Percentiles rank a stretch among this genome's conserved stretches.
These are phyloP conservation scores for Neopelma chrysocephalum DNA, from an alignment of 2,797 vertebrate genomes.

Conservation along the genomic window DNA sequence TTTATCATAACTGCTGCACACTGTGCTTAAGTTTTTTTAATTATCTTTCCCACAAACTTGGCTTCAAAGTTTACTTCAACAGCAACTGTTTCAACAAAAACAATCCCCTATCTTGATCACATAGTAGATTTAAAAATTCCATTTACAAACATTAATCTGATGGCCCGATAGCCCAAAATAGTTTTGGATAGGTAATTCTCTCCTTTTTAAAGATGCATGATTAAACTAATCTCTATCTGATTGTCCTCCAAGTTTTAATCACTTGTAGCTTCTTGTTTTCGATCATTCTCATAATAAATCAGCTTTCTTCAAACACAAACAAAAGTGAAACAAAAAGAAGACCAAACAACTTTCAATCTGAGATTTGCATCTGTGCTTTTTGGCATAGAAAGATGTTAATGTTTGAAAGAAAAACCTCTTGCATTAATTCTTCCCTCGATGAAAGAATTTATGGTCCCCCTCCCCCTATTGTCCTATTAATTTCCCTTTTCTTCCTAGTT, in stretches of 20 bases:
- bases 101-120: neutral
- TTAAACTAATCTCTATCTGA: neutral
- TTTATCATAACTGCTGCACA: slow-evolving; percentile 23
- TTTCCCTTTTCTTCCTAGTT: neutral
- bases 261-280: neutral
- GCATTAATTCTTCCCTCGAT: neutral
- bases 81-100: slow-evolving; percentile 35
- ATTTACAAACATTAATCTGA: neutral
- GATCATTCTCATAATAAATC: neutral
- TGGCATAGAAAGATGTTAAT: neutral
- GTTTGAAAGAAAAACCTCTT: neutral
- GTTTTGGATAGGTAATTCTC: neutral
- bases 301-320: neutral
- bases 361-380: neutral
- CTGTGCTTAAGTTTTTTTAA: neutral
- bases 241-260: neutral
- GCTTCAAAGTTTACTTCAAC: slow-evolving; percentile 18
- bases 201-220: neutral
- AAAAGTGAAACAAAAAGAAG: neutral
- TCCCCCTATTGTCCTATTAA: neutral
- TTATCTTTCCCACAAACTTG: slow-evolving; percentile 8
- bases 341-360: neutral
- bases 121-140: neutral
- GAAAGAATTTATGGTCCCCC: neutral
- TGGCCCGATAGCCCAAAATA: neutral